phyloP scores from a whole-genome alignment of 2,797 vertebrate species.

The Podargus strigoides region DNA sequence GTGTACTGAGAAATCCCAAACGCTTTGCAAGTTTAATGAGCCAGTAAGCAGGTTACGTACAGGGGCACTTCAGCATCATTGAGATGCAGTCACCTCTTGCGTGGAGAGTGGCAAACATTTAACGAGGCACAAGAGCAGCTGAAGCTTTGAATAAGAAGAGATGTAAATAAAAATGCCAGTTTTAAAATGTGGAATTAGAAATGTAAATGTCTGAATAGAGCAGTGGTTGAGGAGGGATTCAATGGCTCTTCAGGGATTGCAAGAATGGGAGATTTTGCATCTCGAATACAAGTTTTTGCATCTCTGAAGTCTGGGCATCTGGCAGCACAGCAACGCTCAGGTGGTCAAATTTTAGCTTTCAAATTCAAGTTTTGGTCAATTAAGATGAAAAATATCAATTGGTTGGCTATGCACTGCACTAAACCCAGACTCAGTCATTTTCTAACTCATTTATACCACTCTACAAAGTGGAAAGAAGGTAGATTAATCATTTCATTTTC shows the following conservation, averaged over 20 bases:
- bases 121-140: background rate
- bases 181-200: background rate
- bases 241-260: background rate
- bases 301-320: background rate
- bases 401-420: background rate
- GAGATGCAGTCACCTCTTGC: conserved; percentile 28
- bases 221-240: no score
- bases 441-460: background rate
- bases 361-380: background rate
- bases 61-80: conserved; percentile 4
- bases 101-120: background rate
- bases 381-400: background rate
- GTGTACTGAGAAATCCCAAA: conserved; percentile 22
- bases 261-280: background rate
- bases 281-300: background rate
- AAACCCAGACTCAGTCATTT: background rate
- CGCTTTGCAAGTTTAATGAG: conserved; percentile 26
- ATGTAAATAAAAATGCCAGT: background rate
- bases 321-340: background rate
- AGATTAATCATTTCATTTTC: background rate
- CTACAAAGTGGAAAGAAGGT: background rate
- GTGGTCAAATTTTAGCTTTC: background rate
- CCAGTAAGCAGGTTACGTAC: background rate
- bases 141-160: background rate
- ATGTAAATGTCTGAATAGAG: background rate